A percentile compares a stretch with the other conserved stretches of the same genome.
Conservation (phyloP, 2,888 invertebrate genomes). For the Parthenolecanium corni region DNA sequence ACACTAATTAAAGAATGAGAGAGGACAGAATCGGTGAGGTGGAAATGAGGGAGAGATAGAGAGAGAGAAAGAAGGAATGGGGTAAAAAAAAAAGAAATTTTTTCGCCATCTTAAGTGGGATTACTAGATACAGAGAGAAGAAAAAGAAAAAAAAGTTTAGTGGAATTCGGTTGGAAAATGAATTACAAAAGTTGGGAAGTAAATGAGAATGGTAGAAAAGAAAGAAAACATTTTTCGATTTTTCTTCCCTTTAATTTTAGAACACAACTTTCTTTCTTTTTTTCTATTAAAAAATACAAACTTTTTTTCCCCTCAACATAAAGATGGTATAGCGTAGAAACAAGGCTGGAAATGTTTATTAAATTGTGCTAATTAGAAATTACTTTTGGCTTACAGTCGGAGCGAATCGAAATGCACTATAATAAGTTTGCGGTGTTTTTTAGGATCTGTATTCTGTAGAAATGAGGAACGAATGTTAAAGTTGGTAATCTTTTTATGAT, state of each 20-base stretch:
- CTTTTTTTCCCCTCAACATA: neutral
- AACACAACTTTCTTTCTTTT: too few species aligned
- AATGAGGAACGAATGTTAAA: too few species aligned
- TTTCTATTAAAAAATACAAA: neutral
- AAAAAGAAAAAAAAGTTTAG: neutral
- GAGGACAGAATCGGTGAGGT: neutral
- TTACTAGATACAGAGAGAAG: neutral
- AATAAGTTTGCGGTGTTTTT: too few species aligned
- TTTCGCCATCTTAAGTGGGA: neutral
- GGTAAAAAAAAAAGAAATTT: neutral
- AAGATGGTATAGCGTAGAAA: too few species aligned
- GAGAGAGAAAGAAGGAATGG: slow-evolving; percentile 1
- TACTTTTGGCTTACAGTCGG: too few species aligned
- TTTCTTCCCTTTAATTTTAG: too few species aligned
- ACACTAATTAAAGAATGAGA: slow-evolving; percentile 23
- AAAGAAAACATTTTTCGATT: neutral
- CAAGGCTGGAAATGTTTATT: too few species aligned
- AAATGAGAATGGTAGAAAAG: neutral
- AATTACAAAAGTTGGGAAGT: slow-evolving; percentile 6
- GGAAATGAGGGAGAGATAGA: neutral
- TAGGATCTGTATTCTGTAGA: too few species aligned
- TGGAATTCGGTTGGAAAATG: neutral
- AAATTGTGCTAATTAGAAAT: too few species aligned
- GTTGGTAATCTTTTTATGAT: too few species aligned
- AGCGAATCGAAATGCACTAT: too few species aligned